Base-by-base conservation (phyloP, 2,113 vertebrate genomes). In the Larimichthys crocea region DNA sequence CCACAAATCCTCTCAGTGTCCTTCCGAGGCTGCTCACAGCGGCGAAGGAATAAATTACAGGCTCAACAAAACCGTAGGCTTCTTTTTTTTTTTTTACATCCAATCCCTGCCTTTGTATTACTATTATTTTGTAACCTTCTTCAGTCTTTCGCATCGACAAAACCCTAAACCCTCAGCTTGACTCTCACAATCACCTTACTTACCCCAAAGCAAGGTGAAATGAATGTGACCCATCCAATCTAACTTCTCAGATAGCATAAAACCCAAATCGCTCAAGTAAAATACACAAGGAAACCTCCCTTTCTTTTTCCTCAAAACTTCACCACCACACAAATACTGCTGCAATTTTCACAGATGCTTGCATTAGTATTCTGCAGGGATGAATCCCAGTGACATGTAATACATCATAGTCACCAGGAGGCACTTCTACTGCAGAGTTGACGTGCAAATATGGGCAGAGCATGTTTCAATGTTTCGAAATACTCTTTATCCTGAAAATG, bases 341-440 rank as follows among this genome's bases (percentile, higher is more conserved):
- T 40, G 86, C 82, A 75, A 50, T 85, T 86, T 89, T 80, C 87
- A 88, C 88, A 91, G 92, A 93, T 91, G 88, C 86, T 86, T 84
- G 87, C 87, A 94, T 94, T 94, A 92, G 91, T 92, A 95, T 94
- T 95, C 93, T 83, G 83, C 60, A 17, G 91, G 90, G 91, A 92
- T 81, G 84, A 74, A 67, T 89, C 80, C 69, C 75, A 48, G 84
- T 94, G 94, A 93, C 91, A 92, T 92, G 92, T 67, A 90, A 95
- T 94, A 94, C 91, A 95, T 95, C 93, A 94, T 87, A 92, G 88
- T 94, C 94, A 92, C 90, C 88, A 91, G 88, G 91, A 93, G 88
- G 90, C 89, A 88, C 86, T 89, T 93, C 86, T 74, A 82, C 80
- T 80, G 79, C 89, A 88, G 86, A 82, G 82, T 83, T 91, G 87